A percentile compares a stretch with the other conserved stretches of the same genome.
These are phyloP conservation scores for Amiota minor DNA, from an alignment of 2,888 invertebrate species.

Conservation along the genomic window DNA sequence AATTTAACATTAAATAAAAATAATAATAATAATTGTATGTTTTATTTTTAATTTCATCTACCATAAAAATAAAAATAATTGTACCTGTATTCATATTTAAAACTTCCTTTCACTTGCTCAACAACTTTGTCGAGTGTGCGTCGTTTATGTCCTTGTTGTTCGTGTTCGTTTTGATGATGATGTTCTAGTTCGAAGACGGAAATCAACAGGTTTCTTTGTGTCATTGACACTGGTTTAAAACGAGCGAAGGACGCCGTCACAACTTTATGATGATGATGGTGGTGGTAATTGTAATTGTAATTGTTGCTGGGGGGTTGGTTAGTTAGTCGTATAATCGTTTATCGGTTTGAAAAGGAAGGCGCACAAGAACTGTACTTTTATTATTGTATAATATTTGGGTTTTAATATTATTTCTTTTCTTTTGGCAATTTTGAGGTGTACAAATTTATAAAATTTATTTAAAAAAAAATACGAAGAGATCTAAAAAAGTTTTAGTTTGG, in stretches of 20 bases:
- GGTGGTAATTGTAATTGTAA: not conserved
- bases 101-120: conserved; percentile 51
- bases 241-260: conserved; percentile 14
- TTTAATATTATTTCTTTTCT: not conserved
- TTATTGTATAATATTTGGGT: not conserved
- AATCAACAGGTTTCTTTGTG: conserved; percentile 22
- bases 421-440: conserved; percentile 11
- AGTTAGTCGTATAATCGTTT: no score
- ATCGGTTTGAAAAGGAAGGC: no score
- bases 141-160: not conserved
- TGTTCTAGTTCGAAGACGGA: conserved; percentile 2
- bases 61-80: not conserved
- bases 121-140: not conserved
- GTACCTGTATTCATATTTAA: conserved; percentile 65
- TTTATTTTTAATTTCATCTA: not conserved
- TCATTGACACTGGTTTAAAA: conserved; percentile 19
- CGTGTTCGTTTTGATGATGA: not conserved
- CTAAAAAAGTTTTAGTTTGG: no score
- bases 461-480: not conserved
- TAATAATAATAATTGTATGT: no score
- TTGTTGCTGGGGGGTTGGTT: not conserved
- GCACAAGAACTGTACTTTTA: not conserved
- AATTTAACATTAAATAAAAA: not conserved
- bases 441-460: not conserved
- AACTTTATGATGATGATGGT: not conserved